Percentiles rank a stretch among this genome's conserved stretches.
Conservation (phyloP, 2,888 invertebrate species). For the Actias luna region DNA sequence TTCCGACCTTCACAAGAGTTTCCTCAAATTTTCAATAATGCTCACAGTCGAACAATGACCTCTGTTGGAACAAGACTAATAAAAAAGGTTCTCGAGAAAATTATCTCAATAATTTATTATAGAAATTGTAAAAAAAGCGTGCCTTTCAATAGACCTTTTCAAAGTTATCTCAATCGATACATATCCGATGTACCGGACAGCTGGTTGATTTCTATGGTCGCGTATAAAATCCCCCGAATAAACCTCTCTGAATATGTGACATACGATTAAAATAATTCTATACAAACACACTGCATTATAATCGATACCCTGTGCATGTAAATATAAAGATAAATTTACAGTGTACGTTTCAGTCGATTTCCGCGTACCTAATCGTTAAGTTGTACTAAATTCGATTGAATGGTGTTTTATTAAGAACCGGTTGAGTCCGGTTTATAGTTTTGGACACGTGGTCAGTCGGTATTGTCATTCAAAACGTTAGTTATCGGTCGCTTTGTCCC, state of each 20-base stretch:
- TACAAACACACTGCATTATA: neutral
- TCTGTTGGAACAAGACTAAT: too few species aligned
- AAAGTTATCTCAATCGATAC: constrained; percentile 3
- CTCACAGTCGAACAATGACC: too few species aligned
- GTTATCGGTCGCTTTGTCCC: constrained; percentile 62
- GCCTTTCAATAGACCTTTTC: too few species aligned
- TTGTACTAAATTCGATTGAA: constrained; percentile 70
- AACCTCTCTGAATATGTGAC: constrained; percentile 20
- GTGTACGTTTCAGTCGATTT: neutral
- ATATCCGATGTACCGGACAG: constrained; percentile 23
- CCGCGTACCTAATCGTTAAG: constrained; percentile 25
- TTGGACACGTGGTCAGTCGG: constrained; percentile 72
- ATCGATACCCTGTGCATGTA: neutral
- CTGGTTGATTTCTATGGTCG: constrained; percentile 23
- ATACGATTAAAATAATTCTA: neutral
- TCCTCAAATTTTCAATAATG: too few species aligned
- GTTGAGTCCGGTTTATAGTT: constrained; percentile 69
- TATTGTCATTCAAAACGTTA: constrained; percentile 72
- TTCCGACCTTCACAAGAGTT: too few species aligned
- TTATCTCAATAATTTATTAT: too few species aligned
- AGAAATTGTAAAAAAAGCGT: too few species aligned
- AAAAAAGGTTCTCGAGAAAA: too few species aligned
- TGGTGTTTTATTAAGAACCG: constrained; percentile 72
- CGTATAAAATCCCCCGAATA: constrained; percentile 1
- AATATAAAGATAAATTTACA: neutral